These are phyloP conservation scores for Orchesellides sinensis DNA, from an alignment of 2,888 invertebrate genomes.

Conservation along the genomic window DNA sequence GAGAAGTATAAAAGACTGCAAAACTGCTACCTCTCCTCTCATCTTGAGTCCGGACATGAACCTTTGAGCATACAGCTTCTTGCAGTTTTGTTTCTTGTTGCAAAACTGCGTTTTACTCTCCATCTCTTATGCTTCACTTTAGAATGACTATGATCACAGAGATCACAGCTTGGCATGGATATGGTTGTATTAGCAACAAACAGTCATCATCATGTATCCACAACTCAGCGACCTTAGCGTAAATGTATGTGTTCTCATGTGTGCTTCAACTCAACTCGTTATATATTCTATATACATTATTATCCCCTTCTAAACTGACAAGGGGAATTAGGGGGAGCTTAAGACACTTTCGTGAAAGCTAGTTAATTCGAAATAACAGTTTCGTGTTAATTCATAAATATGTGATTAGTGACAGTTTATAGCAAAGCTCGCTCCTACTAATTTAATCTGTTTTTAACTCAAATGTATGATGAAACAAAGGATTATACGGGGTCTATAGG, in stretches of 20 bases:
- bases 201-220: no score
- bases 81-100: neutral
- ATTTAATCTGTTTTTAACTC: slow-evolving; percentile 26
- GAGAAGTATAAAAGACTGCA: no score
- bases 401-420: slow-evolving; percentile 43
- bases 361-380: neutral
- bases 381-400: slow-evolving; percentile 37
- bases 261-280: no score
- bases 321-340: slow-evolving; percentile 6
- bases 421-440: slow-evolving; percentile 1
- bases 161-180: neutral
- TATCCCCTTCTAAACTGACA: no score
- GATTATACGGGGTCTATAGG: slow-evolving; percentile 35
- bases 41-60: no score
- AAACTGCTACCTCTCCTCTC: no score
- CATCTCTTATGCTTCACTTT: no score
- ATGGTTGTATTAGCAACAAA: neutral
- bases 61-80: no score
- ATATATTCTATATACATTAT: no score
- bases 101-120: neutral
- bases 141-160: neutral
- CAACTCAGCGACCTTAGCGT: no score
- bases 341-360: neutral
- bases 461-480: slow-evolving; percentile 3
- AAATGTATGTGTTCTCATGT: no score